Conservation (phyloP, 2,113 vertebrate genomes). For the Piprites chloris region DNA sequence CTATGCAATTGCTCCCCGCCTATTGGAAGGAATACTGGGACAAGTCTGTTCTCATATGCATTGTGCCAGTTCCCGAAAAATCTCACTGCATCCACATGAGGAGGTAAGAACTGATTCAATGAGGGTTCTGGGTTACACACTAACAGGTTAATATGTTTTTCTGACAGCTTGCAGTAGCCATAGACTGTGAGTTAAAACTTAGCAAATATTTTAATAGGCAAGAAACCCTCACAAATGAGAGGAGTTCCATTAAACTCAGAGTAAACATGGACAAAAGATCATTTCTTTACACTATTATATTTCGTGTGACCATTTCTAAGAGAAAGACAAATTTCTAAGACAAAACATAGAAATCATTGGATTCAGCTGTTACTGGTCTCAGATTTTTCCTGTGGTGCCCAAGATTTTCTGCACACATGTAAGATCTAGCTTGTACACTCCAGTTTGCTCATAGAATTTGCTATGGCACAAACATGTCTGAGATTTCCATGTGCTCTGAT, state of each 20-base stretch:
- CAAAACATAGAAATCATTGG: neutral
- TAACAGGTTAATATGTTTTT: neutral
- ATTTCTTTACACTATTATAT: neutral
- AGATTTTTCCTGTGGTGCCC: neutral
- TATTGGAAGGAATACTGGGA: neutral
- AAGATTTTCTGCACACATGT: neutral
- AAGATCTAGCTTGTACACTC: neutral
- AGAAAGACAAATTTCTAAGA: neutral
- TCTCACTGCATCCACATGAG: neutral
- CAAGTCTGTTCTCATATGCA: neutral
- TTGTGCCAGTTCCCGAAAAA: neutral
- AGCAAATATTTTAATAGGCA: neutral
- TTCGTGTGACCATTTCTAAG: neutral
- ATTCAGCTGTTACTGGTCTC: neutral
- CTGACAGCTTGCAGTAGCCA: neutral
- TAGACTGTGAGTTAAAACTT: neutral
- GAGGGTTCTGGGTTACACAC: neutral
- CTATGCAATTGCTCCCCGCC: neutral
- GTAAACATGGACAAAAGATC: neutral
- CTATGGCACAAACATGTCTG: neutral
- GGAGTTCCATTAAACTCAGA: neutral
- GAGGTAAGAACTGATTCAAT: neutral
- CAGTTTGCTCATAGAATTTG: neutral
- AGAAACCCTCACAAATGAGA: neutral
- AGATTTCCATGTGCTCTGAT: neutral